Conservation (phyloP, 2,888 invertebrate genomes). For the Amblyteles armatorius region DNA sequence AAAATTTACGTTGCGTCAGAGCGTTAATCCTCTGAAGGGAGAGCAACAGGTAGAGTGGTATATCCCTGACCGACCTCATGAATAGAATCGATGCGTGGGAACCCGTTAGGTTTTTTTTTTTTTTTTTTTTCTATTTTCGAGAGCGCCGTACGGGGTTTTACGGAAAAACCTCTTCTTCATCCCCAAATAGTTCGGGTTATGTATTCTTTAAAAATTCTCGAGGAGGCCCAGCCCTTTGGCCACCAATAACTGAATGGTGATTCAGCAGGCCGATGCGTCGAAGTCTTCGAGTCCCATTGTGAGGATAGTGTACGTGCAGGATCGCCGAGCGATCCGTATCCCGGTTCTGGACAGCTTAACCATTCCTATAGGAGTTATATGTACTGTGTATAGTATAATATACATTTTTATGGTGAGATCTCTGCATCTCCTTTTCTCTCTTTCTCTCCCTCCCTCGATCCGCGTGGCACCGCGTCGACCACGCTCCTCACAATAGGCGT, state of each 20-base stretch:
- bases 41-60: slow-evolving; percentile 62
- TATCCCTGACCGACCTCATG: slow-evolving; percentile 59
- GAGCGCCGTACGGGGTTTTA: slow-evolving; percentile 63
- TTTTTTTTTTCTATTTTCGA: slow-evolving; percentile 56
- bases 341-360: slow-evolving; percentile 62
- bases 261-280: slow-evolving; percentile 69
- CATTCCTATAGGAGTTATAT: slow-evolving; percentile 48
- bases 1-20: slow-evolving; percentile 56
- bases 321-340: slow-evolving; percentile 62
- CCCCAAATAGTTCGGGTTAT: slow-evolving; percentile 57
- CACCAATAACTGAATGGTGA: slow-evolving; percentile 78
- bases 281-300: slow-evolving; percentile 72
- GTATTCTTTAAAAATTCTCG: slow-evolving; percentile 72
- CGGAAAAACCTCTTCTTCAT: slow-evolving; percentile 67
- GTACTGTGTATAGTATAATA: slow-evolving; percentile 37
- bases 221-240: slow-evolving; percentile 77
- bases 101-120: slow-evolving; percentile 71
- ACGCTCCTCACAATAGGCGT: slow-evolving; percentile 80
- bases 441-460: slow-evolving; percentile 50
- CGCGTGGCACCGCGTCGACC: slow-evolving; percentile 68
- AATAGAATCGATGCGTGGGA: slow-evolving; percentile 76
- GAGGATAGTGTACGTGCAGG: slow-evolving; percentile 41
- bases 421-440: slow-evolving; percentile 31
- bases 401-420: slow-evolving; percentile 61
- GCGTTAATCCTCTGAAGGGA: slow-evolving; percentile 56